Percentiles rank a stretch among this genome's conserved stretches.
Evolutionary conservation across 2,113 vertebrate species (phyloP).

Genomic region (Rallus limicola): DNA sequence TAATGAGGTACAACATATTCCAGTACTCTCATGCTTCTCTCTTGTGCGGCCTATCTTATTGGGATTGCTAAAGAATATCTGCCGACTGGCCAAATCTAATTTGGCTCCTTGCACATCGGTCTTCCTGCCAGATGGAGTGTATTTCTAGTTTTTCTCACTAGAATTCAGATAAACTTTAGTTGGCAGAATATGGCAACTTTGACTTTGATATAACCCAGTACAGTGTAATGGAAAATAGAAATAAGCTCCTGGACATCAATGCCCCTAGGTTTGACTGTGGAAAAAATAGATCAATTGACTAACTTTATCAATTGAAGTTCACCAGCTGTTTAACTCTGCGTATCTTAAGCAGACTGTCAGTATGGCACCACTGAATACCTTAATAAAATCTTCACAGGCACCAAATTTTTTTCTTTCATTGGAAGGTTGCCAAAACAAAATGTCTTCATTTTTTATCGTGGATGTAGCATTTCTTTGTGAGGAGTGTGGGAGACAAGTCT

Average conservation of each 20-base stretch:
- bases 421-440: background rate
- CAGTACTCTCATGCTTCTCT: constrained; percentile 35
- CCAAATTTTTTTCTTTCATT: background rate
- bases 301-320: background rate
- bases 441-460: background rate
- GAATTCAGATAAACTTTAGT: background rate
- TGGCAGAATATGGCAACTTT: constrained; percentile 25
- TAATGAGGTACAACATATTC: constrained; percentile 27
- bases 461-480: background rate
- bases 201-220: constrained; percentile 25
- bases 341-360: background rate
- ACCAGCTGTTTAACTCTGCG: background rate
- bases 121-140: constrained; percentile 29
- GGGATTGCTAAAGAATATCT: constrained; percentile 23
- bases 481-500: background rate
- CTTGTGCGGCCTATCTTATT: constrained; percentile 7
- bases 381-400: background rate
- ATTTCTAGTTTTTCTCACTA: constrained; percentile 24
- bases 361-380: background rate
- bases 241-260: background rate
- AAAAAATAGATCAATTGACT: background rate
- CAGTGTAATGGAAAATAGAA: constrained; percentile 8
- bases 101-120: background rate
- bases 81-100: background rate
- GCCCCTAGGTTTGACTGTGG: background rate